Conservation (phyloP, 92 coral and sea anemone species). For the Parazoanthus swiftii region DNA sequence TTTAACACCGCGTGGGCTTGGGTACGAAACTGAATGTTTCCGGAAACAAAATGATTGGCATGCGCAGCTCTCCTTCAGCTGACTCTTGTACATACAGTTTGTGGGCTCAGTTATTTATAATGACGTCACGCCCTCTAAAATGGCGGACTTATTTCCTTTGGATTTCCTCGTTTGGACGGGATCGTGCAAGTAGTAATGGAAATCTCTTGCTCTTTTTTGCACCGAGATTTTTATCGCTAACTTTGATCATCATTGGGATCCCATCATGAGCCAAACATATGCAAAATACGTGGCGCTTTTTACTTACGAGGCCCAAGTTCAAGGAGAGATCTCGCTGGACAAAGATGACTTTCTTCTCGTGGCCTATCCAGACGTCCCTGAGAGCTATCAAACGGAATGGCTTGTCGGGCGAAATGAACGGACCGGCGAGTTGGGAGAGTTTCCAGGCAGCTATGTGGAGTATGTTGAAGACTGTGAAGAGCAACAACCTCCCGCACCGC, state of each 20-base stretch:
- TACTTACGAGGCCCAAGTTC: conserved; percentile 69
- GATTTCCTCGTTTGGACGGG: conserved; percentile 35
- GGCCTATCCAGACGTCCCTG: conserved; percentile 66
- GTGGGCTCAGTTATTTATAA: conserved; percentile 29
- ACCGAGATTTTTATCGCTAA: conserved; percentile 11
- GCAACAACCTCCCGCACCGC: conserved; percentile 66
- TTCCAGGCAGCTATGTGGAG: conserved; percentile 92
- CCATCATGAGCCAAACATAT: conserved; percentile 79
- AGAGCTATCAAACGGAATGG: conserved; percentile 63
- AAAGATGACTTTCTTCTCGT: conserved; percentile 79
- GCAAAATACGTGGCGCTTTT: conserved; percentile 75
- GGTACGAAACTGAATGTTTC: not conserved
- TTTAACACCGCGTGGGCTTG: not conserved
- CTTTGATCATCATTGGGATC: not conserved
- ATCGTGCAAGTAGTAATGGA: conserved; percentile 26
- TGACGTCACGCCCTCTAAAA: conserved; percentile 43
- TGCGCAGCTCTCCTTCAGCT: conserved; percentile 16
- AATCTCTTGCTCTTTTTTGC: conserved; percentile 1
- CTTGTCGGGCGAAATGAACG: conserved; percentile 76
- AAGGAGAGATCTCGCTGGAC: conserved; percentile 74
- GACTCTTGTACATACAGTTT: not conserved
- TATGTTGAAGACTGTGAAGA: conserved; percentile 73
- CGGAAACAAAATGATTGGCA: not conserved
- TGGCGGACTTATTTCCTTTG: conserved; percentile 38
- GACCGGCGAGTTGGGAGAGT: conserved; percentile 79